These are phyloP conservation scores for Nemotelus pantherinus DNA, from an alignment of 2,888 invertebrate species.

Conservation along the genomic window DNA sequence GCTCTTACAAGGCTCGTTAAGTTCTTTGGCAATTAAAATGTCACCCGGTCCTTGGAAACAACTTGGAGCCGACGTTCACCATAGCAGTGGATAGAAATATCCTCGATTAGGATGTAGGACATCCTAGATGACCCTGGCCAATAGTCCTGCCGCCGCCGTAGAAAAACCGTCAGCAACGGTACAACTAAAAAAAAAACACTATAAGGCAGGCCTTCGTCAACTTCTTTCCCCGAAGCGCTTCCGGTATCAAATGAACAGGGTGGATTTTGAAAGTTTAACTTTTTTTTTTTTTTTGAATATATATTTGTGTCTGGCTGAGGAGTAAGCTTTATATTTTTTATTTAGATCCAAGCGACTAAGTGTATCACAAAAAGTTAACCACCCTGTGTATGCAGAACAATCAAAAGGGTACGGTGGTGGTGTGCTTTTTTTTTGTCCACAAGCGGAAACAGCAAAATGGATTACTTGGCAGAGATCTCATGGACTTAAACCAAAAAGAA, in stretches of 20 bases:
- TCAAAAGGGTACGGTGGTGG: neutral
- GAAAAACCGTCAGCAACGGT: conserved; percentile 12
- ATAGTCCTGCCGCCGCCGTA: neutral
- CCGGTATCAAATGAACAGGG: neutral
- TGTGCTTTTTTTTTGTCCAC: neutral
- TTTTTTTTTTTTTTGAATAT: too few relatives aligned
- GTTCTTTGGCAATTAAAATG: conserved; percentile 49
- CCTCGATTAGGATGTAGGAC: conserved; percentile 21
- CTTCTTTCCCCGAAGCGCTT: neutral
- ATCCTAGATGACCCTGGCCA: conserved; percentile 18
- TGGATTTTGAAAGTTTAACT: neutral
- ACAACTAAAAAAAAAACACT: neutral
- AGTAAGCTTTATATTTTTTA: too few relatives aligned
- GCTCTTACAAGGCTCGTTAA: conserved; percentile 50
- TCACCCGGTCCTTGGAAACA: conserved; percentile 34
- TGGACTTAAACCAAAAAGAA: conserved; percentile 8
- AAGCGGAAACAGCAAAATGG: conserved; percentile 28
- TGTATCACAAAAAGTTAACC: neutral
- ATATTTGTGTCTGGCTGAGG: too few relatives aligned
- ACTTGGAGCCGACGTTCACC: neutral
- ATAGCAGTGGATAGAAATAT: neutral
- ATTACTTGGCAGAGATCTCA: conserved; percentile 40
- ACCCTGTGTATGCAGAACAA: conserved; percentile 11
- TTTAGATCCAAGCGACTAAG: too few relatives aligned
- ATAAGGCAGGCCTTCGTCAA: conserved; percentile 18